Evolutionary conservation across 2,113 vertebrate genomes (phyloP), one percentile per base, ranked within the genome.

Genomic region (Pavo muticus): DNA sequence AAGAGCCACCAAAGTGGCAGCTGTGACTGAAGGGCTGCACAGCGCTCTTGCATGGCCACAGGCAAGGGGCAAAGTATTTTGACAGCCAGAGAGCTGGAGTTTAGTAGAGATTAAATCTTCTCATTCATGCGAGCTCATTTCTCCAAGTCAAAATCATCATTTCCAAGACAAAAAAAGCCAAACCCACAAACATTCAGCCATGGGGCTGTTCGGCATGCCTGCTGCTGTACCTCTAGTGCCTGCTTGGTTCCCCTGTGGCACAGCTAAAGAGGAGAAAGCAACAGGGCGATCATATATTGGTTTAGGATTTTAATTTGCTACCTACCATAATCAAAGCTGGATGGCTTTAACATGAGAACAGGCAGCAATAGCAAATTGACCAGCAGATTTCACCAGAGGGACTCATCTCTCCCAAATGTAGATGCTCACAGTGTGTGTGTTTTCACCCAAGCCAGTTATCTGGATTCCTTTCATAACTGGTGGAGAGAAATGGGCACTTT

Each of bases 31-130:
- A 67, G 59, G 50, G 50, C 56, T 91, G 73, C 78, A 24, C 0
- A 0, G 23, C 14, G 32, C 23, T 56, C 56, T 47, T 4, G 0
- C n/a, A 3, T 0, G 16, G 57, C 84, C 70, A 24, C 35, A 50
- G 52, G 63, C 35, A 27, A 67, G 60, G 70, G 25, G 56, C 47
- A 4, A 30, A 59, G 45, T 14, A 5, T 40, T 64, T 56, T 68
- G 61, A 40, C 42, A 82, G 71, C 42, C 13, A 39, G 42, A 20
- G 32, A 59, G n/a, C 19, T 4, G 44, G 54, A 39, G 8, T n/a
- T 73, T 10, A 19, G 17, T 4, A 32, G 27, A 56, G 27, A 9
- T 74, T 47, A 44, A 39, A 32, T 40, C 37, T 73, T 30, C 42
- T 47, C 3, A 3, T 21, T 78, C 81, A 29, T 5, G 23, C 30